These are phyloP conservation scores for Galerucella pusilla DNA, from an alignment of 2,888 invertebrate genomes.

Conservation along the genomic window DNA sequence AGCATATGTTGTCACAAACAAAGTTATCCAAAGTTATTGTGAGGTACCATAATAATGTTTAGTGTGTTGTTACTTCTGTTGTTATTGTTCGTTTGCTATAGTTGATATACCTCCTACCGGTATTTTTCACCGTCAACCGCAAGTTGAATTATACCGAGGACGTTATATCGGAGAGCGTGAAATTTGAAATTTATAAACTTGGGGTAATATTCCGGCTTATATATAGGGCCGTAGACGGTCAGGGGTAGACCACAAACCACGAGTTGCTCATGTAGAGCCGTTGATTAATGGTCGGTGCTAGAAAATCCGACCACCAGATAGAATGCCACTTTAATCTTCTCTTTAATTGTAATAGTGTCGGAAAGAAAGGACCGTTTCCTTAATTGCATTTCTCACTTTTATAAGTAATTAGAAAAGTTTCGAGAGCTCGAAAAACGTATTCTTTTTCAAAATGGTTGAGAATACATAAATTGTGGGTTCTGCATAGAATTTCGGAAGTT, in stretches of 20 bases:
- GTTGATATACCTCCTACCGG: not conserved
- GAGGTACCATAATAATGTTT: not conserved
- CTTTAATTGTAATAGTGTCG: slow-evolving; percentile 45
- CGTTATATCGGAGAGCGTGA: slow-evolving; percentile 21
- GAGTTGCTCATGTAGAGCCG: slow-evolving; percentile 54
- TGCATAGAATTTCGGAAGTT: slow-evolving; percentile 8
- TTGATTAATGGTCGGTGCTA: slow-evolving; percentile 57
- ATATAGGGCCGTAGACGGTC: slow-evolving; percentile 50
- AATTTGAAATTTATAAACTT: slow-evolving; percentile 42
- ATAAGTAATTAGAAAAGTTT: slow-evolving; percentile 39
- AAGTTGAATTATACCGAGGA: slow-evolving; percentile 21
- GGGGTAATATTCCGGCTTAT: slow-evolving; percentile 38
- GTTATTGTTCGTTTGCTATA: not conserved
- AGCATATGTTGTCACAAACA: no score
- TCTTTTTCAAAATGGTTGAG: slow-evolving; percentile 5
- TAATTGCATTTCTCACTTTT: slow-evolving; percentile 45
- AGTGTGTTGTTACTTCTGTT: not conserved
- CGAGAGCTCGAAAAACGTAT: slow-evolving; percentile 9
- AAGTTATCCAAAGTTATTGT: no score
- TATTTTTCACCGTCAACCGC: slow-evolving; percentile 21
- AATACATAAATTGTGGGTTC: slow-evolving; percentile 18
- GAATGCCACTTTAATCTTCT: slow-evolving; percentile 44
- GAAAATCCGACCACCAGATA: slow-evolving; percentile 51
- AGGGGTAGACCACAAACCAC: slow-evolving; percentile 56
- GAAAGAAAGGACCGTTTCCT: slow-evolving; percentile 42